Base-by-base conservation (phyloP, 1,140 invertebrate genomes). In the Macrobrachium nipponense region DNA sequence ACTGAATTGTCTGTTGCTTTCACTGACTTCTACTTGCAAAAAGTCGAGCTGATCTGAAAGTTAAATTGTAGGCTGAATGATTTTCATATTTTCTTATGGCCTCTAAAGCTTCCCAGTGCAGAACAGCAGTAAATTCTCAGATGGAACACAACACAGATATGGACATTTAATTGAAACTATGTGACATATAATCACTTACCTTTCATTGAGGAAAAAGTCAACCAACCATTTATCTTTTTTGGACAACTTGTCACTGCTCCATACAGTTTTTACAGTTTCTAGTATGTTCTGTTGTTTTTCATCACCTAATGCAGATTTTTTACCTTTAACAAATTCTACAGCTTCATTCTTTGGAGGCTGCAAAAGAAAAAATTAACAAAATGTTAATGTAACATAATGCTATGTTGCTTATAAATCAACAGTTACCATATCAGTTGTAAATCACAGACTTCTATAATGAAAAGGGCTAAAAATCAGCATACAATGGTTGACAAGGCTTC, bases 291-390 rank as follows among this genome's bases (percentile, higher is more conserved):
- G 70, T 60, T 88, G 77, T 8, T 80, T 73, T n/a, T 82, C 60
- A 84, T 76, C 86, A 23, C 62, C 86, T 66, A 82, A 62, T n/a
- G 51, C 58, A 11, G 87, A 77, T 15, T 66, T 72, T 80, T 80
- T 80, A n/a, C 76, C 85, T 44, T 75, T 86, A 6, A 83, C 43
- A 73, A 84, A 89, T 90, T 91, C 89, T 95, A 92, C n/a, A 95
- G 91, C 60, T 64, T 86, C 83, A 23, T 80, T 68, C 43, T n/a
- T 44, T 61, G 15, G 20, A 2, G 66, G 7, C 68, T 61, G 12
- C 59, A 58, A 60, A 59, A 77, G 1, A 77, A 58, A 58, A 23
- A 10, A n/a, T 36, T 17, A 23, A 20, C 61, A 58, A 12, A 23
- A 59, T 23, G 5, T 20, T 8, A 60, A 77, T 0, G 12, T 15